phyloP scores from a whole-genome alignment of 1,140 invertebrate genomes.

The Pomacea maculata region DNA sequence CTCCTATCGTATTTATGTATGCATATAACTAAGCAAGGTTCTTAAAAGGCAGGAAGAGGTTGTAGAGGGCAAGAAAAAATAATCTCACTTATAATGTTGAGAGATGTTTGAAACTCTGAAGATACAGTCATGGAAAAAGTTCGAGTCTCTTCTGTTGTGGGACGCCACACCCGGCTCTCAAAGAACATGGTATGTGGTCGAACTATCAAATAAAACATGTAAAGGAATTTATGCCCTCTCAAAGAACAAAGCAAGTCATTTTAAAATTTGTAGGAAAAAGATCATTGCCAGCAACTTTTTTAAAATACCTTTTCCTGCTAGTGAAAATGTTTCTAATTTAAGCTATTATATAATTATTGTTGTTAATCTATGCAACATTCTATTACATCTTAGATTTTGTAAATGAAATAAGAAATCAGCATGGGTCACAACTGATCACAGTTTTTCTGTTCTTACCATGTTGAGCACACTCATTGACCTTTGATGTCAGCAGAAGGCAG shows the following conservation, averaged over 20 bases:
- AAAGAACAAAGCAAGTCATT: background rate
- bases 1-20: no score
- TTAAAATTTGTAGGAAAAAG: background rate
- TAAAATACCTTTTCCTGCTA: no score
- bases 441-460: constrained; percentile 28
- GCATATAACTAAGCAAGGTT: no score
- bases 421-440: background rate
- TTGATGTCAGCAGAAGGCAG: constrained; percentile 42
- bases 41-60: no score
- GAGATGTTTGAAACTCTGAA: constrained; percentile 11
- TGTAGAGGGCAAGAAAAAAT: background rate
- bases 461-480: constrained; percentile 31
- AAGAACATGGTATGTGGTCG: constrained; percentile 42
- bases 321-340: no score
- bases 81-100: constrained; percentile 28
- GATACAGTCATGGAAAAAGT: constrained; percentile 9
- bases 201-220: constrained; percentile 27
- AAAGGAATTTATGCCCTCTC: background rate
- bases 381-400: no score
- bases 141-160: constrained; percentile 4
- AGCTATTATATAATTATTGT: background rate
- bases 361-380: no score
- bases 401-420: background rate
- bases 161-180: constrained; percentile 42
- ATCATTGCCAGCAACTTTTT: background rate